These are phyloP conservation scores for Helicorthomorpha holstii DNA, from an alignment of 1,140 invertebrate species.

Conservation along the genomic window DNA sequence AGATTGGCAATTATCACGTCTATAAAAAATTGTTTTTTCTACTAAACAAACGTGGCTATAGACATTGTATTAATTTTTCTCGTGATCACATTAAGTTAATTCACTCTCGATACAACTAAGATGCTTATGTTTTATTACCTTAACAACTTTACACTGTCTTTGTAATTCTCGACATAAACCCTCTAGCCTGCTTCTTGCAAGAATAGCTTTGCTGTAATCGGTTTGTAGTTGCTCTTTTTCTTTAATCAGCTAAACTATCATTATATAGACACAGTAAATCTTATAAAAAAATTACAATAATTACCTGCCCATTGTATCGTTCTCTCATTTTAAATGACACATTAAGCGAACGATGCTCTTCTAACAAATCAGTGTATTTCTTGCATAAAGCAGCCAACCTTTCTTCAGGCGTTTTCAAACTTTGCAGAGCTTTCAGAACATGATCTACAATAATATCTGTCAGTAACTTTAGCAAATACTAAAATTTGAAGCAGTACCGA, in stretches of 20 bases:
- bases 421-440: conserved; percentile 49
- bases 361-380: conserved; percentile 57
- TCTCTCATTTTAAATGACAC: conserved; percentile 26
- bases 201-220: conserved; percentile 63
- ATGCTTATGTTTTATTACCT: conserved; percentile 33
- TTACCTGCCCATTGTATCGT: conserved; percentile 21
- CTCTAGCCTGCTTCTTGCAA: conserved; percentile 64
- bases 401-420: conserved; percentile 47
- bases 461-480: neutral
- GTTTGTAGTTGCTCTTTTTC: conserved; percentile 68
- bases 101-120: too few relatives aligned
- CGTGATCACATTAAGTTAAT: too few relatives aligned
- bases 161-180: conserved; percentile 75
- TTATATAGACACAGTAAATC: conserved; percentile 31
- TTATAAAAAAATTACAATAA: conserved; percentile 42
- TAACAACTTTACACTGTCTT: conserved; percentile 73
- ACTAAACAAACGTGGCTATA: too few relatives aligned
- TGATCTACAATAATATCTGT: conserved; percentile 31
- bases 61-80: too few relatives aligned
- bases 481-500: too few relatives aligned
- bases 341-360: conserved; percentile 51
- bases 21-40: too few relatives aligned
- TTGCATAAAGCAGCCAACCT: conserved; percentile 54
- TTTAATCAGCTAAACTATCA: conserved; percentile 31
- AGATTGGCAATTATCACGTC: too few relatives aligned